These are phyloP conservation scores for Neoaliturus tenellus DNA, from an alignment of 2,888 invertebrate species.

Conservation along the genomic window DNA sequence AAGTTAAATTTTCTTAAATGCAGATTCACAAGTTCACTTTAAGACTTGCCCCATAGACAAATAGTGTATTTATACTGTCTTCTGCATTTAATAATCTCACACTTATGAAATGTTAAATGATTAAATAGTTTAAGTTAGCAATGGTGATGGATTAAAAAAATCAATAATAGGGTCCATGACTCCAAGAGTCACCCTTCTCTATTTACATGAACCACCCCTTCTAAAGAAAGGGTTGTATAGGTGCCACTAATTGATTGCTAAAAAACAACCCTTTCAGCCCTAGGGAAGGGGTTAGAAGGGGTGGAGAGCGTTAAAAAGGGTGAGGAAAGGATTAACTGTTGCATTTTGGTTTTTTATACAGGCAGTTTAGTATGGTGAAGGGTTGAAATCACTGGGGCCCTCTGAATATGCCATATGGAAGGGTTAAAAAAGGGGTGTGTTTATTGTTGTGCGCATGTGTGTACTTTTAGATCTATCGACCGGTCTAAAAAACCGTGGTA, in stretches of 20 bases:
- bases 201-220: conserved; percentile 18
- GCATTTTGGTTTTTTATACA: conserved; percentile 52
- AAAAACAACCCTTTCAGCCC: conserved; percentile 50
- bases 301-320: conserved; percentile 55
- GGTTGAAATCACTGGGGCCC: conserved; percentile 51
- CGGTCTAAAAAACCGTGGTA: conserved; percentile 53
- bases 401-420: conserved; percentile 56
- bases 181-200: conserved; percentile 37
- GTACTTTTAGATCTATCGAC: conserved; percentile 47
- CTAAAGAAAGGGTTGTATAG: conserved; percentile 51
- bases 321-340: conserved; percentile 58
- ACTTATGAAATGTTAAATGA: no score
- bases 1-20: no score
- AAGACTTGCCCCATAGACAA: no score
- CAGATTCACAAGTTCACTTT: no score
- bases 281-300: background rate
- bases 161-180: conserved; percentile 33
- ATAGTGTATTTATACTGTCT: no score
- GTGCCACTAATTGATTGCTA: conserved; percentile 49
- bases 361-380: conserved; percentile 46
- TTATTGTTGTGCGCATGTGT: conserved; percentile 56
- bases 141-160: background rate
- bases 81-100: no score
- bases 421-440: conserved; percentile 59
- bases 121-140: background rate